Conservation (phyloP, 2,797 vertebrate genomes). For the Halcyon smyrnensis region DNA sequence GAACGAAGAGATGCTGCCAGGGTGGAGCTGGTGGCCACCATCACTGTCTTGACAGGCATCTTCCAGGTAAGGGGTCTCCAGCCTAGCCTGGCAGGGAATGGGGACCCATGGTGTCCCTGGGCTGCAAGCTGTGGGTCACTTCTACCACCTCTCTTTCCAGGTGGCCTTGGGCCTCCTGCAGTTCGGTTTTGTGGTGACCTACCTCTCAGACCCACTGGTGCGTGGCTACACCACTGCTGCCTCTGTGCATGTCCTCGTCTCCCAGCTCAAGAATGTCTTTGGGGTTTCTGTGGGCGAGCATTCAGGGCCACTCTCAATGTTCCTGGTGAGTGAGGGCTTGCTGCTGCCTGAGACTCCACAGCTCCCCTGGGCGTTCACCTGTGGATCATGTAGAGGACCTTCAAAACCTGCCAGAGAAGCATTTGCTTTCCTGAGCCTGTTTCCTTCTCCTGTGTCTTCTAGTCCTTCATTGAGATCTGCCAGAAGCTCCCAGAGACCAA, state of each 20-base stretch:
- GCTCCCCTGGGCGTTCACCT: neutral
- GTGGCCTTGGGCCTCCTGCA: constrained; percentile 87
- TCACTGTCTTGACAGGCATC: constrained; percentile 89
- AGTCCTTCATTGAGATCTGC: constrained; percentile 88
- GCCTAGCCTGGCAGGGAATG: neutral
- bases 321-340: constrained; percentile 68
- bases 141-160: constrained; percentile 68
- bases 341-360: neutral
- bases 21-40: constrained; percentile 88
- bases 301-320: constrained; percentile 81
- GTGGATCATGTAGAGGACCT: neutral
- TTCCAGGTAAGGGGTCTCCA: constrained; percentile 86
- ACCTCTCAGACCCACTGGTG: constrained; percentile 92
- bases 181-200: constrained; percentile 95
- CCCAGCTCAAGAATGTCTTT: constrained; percentile 92
- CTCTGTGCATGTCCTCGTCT: constrained; percentile 89
- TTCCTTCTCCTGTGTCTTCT: neutral
- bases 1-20: constrained; percentile 78
- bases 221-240: constrained; percentile 90
- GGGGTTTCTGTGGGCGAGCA: constrained; percentile 80
- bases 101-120: fast-evolving
- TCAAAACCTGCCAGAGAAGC: neutral
- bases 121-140: neutral
- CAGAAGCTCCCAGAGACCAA: constrained; percentile 80
- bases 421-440: neutral